Base-by-base conservation (phyloP, 2,888 invertebrate genomes). In the Encarsia formosa region DNA sequence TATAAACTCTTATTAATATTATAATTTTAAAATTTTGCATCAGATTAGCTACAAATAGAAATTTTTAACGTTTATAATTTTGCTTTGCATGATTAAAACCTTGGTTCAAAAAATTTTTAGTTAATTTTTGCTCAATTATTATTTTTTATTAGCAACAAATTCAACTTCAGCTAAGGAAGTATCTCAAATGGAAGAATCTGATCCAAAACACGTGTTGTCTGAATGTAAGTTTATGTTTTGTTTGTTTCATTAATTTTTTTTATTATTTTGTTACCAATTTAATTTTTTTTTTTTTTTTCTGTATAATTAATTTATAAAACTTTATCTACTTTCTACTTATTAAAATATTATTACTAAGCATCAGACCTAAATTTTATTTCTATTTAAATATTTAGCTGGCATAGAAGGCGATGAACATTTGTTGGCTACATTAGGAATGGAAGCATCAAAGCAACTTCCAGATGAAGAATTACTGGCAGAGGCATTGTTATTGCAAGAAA, bases 321-420 rank as follows among this genome's bases (percentile, higher is more conserved):
- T 38, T 40, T 24, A 16, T n/a, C 1, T 34, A n/a, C n/a, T n/a
- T n/a, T n/a, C n/a, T n/a, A n/a, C n/a, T n/a, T n/a, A n/a, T n/a
- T n/a, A n/a, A n/a, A n/a, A 11, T 35, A 31, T 18, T 5, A 45
- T 32, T 48, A 5, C 9, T 31, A n/a, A 24, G 9, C 9, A 18
- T 22, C n/a, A 39, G 9, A 31, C 29, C 11, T 34, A 24, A 24
- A 31, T 18, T 9, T 37, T 15, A 18, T 24, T 26, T 3, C 24
- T 9, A 23, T n/a, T 35, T n/a, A n/a, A n/a, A 26, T 26, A 45
- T 58, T 20, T 39, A 73, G 73, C 64, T 55, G 65, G 65, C 26
- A 71, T 73, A 26, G 73, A 73, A 57, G 68, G 69, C 8, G 71
- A 71, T 48, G 73, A 74, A 46, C 67, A 72, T 59, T 63, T 74